These are phyloP conservation scores for Drosophila neocordata DNA, from an alignment of 1,140 invertebrate species.

Conservation along the genomic window DNA sequence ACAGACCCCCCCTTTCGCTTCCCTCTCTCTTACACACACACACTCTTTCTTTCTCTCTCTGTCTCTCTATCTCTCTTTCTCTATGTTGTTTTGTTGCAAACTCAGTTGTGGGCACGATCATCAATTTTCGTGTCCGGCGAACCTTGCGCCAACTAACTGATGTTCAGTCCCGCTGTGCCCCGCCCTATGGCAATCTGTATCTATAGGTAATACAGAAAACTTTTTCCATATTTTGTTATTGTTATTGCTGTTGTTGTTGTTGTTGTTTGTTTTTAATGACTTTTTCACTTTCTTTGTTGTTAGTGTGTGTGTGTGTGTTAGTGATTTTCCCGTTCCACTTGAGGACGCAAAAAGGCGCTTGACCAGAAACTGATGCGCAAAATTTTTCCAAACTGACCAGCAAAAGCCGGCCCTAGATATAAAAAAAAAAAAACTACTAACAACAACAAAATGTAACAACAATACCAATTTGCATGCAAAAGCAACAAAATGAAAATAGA, in stretches of 20 bases:
- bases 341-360: conserved; percentile 63
- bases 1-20: not conserved
- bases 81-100: not conserved
- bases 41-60: too few species aligned
- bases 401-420: not conserved
- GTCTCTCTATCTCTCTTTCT: too few species aligned
- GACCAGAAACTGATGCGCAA: conserved; percentile 66
- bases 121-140: conserved; percentile 41
- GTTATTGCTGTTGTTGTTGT: conserved; percentile 2
- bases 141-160: conserved; percentile 24
- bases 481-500: not conserved
- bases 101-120: not conserved
- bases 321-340: conserved; percentile 51
- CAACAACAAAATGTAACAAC: not conserved
- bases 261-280: conserved; percentile 46
- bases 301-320: conserved; percentile 5
- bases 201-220: conserved; percentile 1
- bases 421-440: not conserved
- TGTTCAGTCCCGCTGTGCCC: not conserved
- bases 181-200: not conserved
- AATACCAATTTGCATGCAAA: conserved; percentile 14
- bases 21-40: too few species aligned
- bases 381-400: conserved; percentile 41
- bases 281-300: conserved; percentile 59
- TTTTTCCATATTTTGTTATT: conserved; percentile 2